A percentile compares a stretch with the other conserved stretches of the same genome.
These are phyloP conservation scores for Semibalanus balanoides DNA, from an alignment of 1,140 invertebrate species.

Conservation along the genomic window DNA sequence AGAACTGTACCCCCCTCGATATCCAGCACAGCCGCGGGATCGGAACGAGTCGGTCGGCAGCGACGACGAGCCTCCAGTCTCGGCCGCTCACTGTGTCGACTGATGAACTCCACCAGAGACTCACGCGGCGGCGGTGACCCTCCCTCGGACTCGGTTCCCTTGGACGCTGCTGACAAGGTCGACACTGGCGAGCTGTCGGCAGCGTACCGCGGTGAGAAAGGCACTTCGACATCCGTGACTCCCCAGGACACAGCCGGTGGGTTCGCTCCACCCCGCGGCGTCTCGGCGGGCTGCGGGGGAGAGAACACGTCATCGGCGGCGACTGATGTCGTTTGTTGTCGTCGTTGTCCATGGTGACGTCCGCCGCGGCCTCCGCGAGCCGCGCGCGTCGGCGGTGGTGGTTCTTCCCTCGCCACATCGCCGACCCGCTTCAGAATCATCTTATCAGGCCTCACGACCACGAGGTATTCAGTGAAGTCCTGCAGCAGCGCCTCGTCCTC, in stretches of 20 bases:
- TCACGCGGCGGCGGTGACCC: background rate
- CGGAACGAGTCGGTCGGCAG: background rate
- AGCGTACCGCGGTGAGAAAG: background rate
- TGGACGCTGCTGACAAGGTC: too few species aligned
- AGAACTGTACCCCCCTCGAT: too few species aligned
- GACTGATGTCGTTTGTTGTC: background rate
- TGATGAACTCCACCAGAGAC: background rate
- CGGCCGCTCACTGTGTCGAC: background rate
- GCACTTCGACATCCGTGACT: background rate
- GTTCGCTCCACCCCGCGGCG: too few species aligned
- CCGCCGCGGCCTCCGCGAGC: too few species aligned
- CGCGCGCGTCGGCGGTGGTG: too few species aligned
- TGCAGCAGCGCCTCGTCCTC: constrained; percentile 1
- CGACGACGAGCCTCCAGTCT: background rate
- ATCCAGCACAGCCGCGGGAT: too few species aligned
- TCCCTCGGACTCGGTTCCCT: too few species aligned
- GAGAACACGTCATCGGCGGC: background rate
- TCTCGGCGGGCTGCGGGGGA: background rate
- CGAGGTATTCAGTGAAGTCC: background rate
- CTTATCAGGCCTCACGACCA: background rate
- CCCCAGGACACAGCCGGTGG: background rate
- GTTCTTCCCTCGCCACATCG: background rate
- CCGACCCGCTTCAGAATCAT: background rate
- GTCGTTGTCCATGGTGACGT: background rate
- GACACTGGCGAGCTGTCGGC: background rate